phyloP scores from a whole-genome alignment of 2,797 vertebrate species.

The Babyrousa celebensis region DNA sequence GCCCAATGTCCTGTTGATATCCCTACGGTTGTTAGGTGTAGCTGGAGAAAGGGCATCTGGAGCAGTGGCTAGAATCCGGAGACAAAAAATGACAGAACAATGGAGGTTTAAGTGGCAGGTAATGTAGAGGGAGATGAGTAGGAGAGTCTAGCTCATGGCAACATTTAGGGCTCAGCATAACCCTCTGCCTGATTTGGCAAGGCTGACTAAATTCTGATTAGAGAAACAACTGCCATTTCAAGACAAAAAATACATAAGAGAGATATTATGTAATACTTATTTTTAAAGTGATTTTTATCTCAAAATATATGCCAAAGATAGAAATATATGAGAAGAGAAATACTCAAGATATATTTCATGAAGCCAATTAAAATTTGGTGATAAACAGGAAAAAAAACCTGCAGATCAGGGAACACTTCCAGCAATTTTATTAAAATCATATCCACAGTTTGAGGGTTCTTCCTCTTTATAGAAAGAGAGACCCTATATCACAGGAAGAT shows the following conservation, averaged over 20 bases:
- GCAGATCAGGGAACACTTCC: not conserved
- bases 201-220: not conserved
- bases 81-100: not conserved
- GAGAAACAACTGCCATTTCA: not conserved
- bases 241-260: not conserved
- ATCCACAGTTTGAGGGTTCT: not conserved
- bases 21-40: not conserved
- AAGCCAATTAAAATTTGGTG: constrained; percentile 2
- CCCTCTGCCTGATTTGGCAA: not conserved
- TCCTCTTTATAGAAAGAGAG: constrained; percentile 21
- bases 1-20: not conserved
- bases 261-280: not conserved
- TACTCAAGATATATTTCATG: constrained; percentile 34
- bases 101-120: not conserved
- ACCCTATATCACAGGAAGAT: not conserved
- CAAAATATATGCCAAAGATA: not conserved
- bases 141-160: not conserved
- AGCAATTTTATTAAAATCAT: constrained; percentile 35
- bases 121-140: not conserved
- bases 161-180: not conserved
- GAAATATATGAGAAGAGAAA: constrained; percentile 8
- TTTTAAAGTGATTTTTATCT: constrained; percentile 30
- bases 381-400: not conserved
- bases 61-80: not conserved
- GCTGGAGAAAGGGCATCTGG: not conserved